Evolutionary conservation across 64 coral and sea anemone genomes (phyloP).

Genomic region (Exaiptasia diaphana): DNA sequence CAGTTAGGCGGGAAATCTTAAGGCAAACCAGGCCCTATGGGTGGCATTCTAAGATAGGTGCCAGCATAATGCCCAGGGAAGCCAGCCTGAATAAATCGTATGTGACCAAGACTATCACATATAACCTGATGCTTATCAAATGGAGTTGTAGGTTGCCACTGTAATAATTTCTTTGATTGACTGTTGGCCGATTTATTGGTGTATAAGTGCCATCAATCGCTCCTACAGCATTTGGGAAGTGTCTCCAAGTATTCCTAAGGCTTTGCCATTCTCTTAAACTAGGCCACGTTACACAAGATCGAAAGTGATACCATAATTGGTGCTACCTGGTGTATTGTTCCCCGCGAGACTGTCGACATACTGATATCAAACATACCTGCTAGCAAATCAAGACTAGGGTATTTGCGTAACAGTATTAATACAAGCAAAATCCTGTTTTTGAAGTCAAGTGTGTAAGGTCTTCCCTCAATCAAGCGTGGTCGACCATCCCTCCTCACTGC

Average conservation of each 20-base stretch:
- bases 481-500: background rate
- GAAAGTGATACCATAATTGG: background rate
- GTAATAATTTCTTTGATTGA: background rate
- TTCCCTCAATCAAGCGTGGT: background rate
- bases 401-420: background rate
- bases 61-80: background rate
- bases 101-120: background rate
- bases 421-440: background rate
- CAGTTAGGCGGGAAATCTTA: background rate
- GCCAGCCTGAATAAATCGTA: background rate
- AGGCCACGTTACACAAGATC: background rate
- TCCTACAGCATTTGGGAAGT: background rate
- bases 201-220: background rate
- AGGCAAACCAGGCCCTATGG: background rate
- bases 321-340: too few relatives aligned
- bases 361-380: background rate
- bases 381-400: background rate
- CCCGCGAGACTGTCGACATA: background rate
- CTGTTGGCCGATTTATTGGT: background rate
- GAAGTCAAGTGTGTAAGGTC: background rate
- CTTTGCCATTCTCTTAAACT: background rate
- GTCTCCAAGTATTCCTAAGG: background rate
- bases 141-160: background rate
- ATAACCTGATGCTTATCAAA: background rate
- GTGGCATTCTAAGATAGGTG: background rate